Percentiles rank a stretch among this genome's conserved stretches.
Evolutionary conservation across 2,113 vertebrate genomes (phyloP).

Genomic region (Xiphophorus hellerii): DNA sequence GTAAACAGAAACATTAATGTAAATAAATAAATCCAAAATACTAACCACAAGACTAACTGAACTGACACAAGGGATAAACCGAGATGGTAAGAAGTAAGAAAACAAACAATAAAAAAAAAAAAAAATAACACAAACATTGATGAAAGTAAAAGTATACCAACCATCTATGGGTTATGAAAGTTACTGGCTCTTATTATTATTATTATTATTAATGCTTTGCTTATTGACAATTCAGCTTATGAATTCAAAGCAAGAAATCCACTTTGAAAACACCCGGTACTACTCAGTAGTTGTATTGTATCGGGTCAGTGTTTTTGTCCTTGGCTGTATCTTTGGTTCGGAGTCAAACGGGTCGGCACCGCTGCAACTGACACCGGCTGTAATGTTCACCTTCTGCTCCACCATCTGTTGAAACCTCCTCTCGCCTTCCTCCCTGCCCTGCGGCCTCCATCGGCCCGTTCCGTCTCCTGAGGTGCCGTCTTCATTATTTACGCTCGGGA

Average conservation of each 20-base stretch:
- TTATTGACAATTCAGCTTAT: not conserved
- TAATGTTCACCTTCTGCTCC: constrained; percentile 55
- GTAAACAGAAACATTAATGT: too few species aligned
- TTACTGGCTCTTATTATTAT: too few species aligned
- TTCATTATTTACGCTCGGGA: constrained; percentile 73
- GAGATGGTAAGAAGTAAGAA: too few species aligned
- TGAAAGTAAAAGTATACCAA: too few species aligned
- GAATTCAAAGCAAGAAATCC: not conserved
- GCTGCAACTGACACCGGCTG: constrained; percentile 69
- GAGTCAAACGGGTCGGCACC: constrained; percentile 34
- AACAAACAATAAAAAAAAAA: too few species aligned
- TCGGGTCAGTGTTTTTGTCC: constrained; percentile 58
- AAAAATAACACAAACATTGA: too few species aligned
- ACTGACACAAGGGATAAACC: too few species aligned
- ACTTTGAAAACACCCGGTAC: constrained; percentile 4
- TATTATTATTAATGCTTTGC: too few species aligned
- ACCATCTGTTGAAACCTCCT: constrained; percentile 31
- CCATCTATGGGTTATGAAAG: too few species aligned
- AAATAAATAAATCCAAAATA: too few species aligned
- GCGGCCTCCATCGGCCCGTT: constrained; percentile 13
- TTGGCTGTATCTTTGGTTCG: constrained; percentile 56
- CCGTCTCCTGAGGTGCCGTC: constrained; percentile 48
- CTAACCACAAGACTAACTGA: too few species aligned
- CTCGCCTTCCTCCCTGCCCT: constrained; percentile 27
- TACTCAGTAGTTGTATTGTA: constrained; percentile 28